These are phyloP conservation scores for Epicauta chinensis DNA, from an alignment of 1,140 invertebrate genomes.

Conservation along the genomic window DNA sequence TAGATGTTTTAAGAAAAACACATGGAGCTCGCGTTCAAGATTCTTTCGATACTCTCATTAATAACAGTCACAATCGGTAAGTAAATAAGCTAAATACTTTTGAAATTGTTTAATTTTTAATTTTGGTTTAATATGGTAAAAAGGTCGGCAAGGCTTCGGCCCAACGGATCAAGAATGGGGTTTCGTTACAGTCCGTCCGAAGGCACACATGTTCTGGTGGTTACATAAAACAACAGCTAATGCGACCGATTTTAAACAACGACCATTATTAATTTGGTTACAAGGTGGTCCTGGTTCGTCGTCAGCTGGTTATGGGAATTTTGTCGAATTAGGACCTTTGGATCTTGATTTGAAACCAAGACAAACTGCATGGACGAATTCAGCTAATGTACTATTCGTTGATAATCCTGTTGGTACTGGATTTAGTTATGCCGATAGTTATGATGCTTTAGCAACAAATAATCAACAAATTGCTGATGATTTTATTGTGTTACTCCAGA, in stretches of 20 bases:
- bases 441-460: slow-evolving; percentile 49
- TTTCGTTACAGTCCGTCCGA: slow-evolving; percentile 57
- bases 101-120: too few relatives aligned
- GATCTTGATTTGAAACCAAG: slow-evolving; percentile 58
- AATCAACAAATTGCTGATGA: slow-evolving; percentile 70
- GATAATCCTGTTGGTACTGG: slow-evolving; percentile 84
- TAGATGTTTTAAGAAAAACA: too few relatives aligned
- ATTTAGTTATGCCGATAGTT: slow-evolving; percentile 68
- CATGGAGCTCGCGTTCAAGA: too few relatives aligned
- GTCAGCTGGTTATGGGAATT: slow-evolving; percentile 72
- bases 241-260: slow-evolving; percentile 44
- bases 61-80: too few relatives aligned
- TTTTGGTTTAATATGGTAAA: too few relatives aligned
- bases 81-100: too few relatives aligned
- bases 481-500: slow-evolving; percentile 61
- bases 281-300: slow-evolving; percentile 62
- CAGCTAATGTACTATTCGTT: slow-evolving; percentile 75
- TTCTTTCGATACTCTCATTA: too few relatives aligned
- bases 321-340: slow-evolving; percentile 68
- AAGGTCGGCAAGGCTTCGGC: slow-evolving; percentile 45
- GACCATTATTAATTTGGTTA: slow-evolving; percentile 67
- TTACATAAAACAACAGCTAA: slow-evolving; percentile 63
- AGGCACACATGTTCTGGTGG: slow-evolving; percentile 80
- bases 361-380: slow-evolving; percentile 65
- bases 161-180: slow-evolving; percentile 62